Conservation (phyloP, 2,888 invertebrate species). For the Drosophila vallismaia region DNA sequence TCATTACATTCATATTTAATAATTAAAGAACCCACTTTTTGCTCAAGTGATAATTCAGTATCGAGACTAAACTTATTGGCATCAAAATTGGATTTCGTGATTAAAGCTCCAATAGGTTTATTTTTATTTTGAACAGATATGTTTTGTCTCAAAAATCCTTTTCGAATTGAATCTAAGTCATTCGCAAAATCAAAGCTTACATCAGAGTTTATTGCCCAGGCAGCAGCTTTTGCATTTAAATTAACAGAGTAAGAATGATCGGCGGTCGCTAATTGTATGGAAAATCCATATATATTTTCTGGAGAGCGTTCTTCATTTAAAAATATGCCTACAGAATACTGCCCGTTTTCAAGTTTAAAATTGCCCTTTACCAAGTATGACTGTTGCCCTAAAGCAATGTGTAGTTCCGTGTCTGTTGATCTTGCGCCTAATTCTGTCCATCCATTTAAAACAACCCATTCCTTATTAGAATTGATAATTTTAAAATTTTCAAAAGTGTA, state of each 20-base stretch:
- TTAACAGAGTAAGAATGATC: constrained; percentile 54
- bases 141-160: constrained; percentile 62
- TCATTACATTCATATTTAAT: constrained; percentile 84
- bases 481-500: constrained; percentile 80
- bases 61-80: constrained; percentile 84
- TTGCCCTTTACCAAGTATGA: constrained; percentile 66
- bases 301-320: constrained; percentile 68
- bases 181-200: constrained; percentile 56
- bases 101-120: constrained; percentile 54
- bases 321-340: constrained; percentile 72
- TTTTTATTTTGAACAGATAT: constrained; percentile 57
- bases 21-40: constrained; percentile 85
- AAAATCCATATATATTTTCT: constrained; percentile 70
- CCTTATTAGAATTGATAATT: constrained; percentile 64
- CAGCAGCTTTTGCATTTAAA: constrained; percentile 58
- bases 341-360: constrained; percentile 63
- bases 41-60: constrained; percentile 86
- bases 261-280: constrained; percentile 49
- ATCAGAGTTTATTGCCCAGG: constrained; percentile 53
- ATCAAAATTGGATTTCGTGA: constrained; percentile 84
- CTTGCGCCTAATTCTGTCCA: constrained; percentile 69
- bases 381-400: constrained; percentile 62
- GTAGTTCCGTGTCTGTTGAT: constrained; percentile 64
- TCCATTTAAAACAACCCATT: constrained; percentile 74
- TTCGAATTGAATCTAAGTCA: constrained; percentile 32